phyloP scores from a whole-genome alignment of 2,113 vertebrate species.

The Rhabdomys dilectus region DNA sequence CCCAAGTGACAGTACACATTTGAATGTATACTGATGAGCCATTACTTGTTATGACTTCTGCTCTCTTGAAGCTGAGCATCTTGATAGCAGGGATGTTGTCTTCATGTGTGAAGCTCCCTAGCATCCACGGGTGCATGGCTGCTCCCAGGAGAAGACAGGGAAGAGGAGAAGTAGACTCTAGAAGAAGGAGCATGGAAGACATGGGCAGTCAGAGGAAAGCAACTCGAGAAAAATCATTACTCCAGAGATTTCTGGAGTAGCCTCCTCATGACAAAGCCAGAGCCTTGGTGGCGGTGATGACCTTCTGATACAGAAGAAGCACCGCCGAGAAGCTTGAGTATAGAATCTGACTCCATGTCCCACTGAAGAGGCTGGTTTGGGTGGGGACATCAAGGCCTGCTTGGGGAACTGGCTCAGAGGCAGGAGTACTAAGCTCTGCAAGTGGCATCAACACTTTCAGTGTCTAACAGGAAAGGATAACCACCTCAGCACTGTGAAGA shows the following conservation, averaged over 20 bases:
- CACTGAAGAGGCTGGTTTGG: neutral
- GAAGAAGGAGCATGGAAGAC: neutral
- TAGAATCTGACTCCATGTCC: neutral
- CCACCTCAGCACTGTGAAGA: neutral
- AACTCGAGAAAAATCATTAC: neutral
- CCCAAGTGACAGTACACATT: neutral
- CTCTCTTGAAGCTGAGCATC: neutral
- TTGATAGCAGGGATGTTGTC: neutral
- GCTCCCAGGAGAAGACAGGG: neutral
- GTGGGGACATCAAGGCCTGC: neutral
- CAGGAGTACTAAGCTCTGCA: neutral
- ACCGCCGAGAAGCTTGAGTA: neutral
- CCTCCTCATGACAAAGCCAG: constrained; percentile 1
- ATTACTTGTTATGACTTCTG: neutral
- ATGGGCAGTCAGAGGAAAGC: neutral
- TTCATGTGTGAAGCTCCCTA: constrained; percentile 42
- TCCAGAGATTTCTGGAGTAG: neutral
- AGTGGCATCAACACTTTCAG: neutral
- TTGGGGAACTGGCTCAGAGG: neutral
- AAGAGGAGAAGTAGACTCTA: neutral
- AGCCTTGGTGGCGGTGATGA: neutral
- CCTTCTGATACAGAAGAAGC: neutral
- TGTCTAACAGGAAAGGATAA: neutral
- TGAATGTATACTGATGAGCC: neutral
- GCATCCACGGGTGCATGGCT: neutral